Base-by-base conservation (phyloP, 2,797 vertebrate species). In the Enteromius thamalakanensis region DNA sequence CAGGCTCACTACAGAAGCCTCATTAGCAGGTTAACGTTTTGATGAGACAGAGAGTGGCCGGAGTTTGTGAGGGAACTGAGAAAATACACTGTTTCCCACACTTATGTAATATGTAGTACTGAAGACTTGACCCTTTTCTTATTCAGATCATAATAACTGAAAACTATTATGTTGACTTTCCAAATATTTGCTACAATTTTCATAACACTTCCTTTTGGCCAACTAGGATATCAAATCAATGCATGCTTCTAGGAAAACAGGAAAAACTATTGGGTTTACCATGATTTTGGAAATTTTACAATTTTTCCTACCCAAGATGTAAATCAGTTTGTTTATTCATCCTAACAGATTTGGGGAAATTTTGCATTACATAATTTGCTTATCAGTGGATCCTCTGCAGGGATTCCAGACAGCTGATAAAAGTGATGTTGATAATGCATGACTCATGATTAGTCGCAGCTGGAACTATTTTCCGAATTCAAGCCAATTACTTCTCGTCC, bases 121-220 rank as follows among this genome's bases (percentile, higher is more conserved):
- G 74, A 75, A 72, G 82, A 0, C 69, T 6, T 76, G 40, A 75
- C 60, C 87, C 65, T 89, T 81, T 74, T 85, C 67, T 76, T 26
- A 83, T 1, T 5, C 76, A 82, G 87, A 90, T 87, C 77, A 90
- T 81, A 83, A 88, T 84, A 86, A 26, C 23, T 0, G 85, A 90
- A 89, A 84, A 84, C 51, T 19, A 21, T 64, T 79, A 87, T 91
- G 90, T 77, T 83, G 29, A 4, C 4, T 51, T 79, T 51, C 7
- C 3, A 86, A 83, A 89, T 84, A 81, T 82, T 67, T 81, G 68
- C 84, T 83, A 51, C 32, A 64, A 76, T 87, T 89, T 91, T 72
- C 88, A 89, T 81, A 90, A 92, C 86, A 87, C 91, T 90, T 91
- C 65, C 49, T 14, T 55, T 67, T 51, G 42, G 42, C 10, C 17